A percentile compares a stretch with the other conserved stretches of the same genome.
Conservation (phyloP, 2,797 vertebrate species). For the Alcedo atthis region DNA sequence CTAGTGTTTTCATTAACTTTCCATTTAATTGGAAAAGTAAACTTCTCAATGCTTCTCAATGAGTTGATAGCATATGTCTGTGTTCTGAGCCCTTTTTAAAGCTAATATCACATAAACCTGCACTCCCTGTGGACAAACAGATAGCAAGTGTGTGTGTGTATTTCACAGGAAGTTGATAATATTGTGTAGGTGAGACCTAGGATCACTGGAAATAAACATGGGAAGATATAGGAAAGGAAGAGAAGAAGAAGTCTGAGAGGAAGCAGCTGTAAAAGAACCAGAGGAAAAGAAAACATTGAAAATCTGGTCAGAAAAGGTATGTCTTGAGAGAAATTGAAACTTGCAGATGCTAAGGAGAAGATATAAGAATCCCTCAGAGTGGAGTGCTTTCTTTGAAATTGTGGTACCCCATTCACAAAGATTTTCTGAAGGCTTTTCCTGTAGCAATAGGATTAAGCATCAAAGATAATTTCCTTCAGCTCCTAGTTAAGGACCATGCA, state of each 20-base stretch:
- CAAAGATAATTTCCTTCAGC: not conserved
- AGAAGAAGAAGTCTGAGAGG: not conserved
- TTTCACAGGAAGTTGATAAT: not conserved
- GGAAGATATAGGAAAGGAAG: not conserved
- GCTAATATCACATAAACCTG: not conserved
- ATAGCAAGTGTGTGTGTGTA: not conserved
- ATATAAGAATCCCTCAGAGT: not conserved
- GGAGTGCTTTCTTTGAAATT: not conserved
- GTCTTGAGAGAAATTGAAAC: not conserved
- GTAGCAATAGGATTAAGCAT: not conserved
- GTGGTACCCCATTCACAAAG: not conserved
- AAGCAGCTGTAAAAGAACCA: not conserved
- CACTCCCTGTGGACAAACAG: not conserved
- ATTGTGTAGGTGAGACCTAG: not conserved
- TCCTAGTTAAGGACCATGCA: not conserved
- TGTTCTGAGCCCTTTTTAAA: not conserved
- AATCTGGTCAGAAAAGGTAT: not conserved
- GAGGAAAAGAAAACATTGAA: not conserved
- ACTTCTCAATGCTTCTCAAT: not conserved
- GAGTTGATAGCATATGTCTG: not conserved
- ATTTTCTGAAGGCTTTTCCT: not conserved
- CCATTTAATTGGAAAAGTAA: not conserved
- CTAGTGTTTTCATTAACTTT: not conserved
- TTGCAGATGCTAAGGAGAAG: not conserved
- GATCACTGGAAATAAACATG: not conserved